Base-by-base conservation (phyloP, 2,888 invertebrate genomes). In the Orthonychiurus folsomi region DNA sequence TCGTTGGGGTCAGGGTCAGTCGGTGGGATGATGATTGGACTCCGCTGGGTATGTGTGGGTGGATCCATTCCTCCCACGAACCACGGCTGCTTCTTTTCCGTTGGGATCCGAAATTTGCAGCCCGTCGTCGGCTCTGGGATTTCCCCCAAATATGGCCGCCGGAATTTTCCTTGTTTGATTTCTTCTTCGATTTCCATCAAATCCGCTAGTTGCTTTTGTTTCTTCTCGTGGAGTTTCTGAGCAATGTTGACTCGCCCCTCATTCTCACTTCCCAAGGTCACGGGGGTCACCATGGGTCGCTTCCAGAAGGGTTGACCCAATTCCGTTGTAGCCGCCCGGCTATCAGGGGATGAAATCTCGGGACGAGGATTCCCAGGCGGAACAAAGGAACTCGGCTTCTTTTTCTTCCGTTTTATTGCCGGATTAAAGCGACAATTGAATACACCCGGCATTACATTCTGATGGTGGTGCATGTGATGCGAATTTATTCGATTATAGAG, bases 341-440 rank as follows among this genome's bases (percentile, higher is more conserved):
- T 15, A n/a, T 27, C 25, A 21, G 48, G n/a, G 2, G 48, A 23
- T 5, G 23, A 9, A 20, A 47, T 28, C 5, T 15, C 57, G 3
- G 27, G 3, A 9, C 61, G n/a, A 26, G 65, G 66, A 2, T 63
- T 63, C n/a, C 85, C 85, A 0, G 89, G 89, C 0, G 90, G 90
- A 2, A 91, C 86, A 76, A 91, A 90, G 0, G 86, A 85, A 0
- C 90, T 89, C n/a, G 91, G 90, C 77, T 90, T 91, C 76, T 92
- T 92, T 78, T 91, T 91, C 76, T 91, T 91, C 25, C 90, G 81
- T 66, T 85, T 86, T 23, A 83, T 83, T 50, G 78, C 78, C 0
- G 90, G 88, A 75, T 89, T 89, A 2, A 92, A 89, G 50, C 90
- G 83, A 74, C 92, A 91, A 76, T 91, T 92, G 76, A 92, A 92